Percentiles rank a stretch among this genome's conserved stretches.
These are phyloP conservation scores for Cebus imitator DNA, from an alignment of 2,113 vertebrate species.

Conservation along the genomic window DNA sequence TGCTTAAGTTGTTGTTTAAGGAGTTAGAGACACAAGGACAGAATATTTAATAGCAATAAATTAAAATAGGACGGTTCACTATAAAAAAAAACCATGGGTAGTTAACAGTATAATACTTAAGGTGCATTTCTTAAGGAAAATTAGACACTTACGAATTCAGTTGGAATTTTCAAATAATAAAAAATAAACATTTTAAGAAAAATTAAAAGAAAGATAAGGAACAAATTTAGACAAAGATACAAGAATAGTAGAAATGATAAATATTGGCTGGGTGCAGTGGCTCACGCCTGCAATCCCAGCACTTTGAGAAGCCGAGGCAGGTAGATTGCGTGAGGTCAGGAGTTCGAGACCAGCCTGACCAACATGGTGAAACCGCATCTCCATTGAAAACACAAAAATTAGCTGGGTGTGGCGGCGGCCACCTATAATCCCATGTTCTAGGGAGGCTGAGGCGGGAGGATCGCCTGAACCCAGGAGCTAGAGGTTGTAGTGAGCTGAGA, in stretches of 20 bases:
- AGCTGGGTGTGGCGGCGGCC: too few relatives aligned
- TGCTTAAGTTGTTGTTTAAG: background rate
- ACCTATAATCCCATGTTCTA: too few relatives aligned
- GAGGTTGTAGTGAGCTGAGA: too few relatives aligned
- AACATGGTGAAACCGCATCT: too few relatives aligned
- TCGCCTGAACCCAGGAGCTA: too few relatives aligned
- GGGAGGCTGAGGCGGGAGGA: too few relatives aligned
- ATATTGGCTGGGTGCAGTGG: background rate
- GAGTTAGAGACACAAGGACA: background rate
- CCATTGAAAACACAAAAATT: too few relatives aligned
- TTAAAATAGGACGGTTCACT: background rate
- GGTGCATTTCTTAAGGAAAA: background rate
- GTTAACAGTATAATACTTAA: background rate
- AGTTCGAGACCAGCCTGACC: too few relatives aligned
- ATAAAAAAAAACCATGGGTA: background rate
- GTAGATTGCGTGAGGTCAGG: too few relatives aligned
- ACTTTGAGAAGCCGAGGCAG: too few relatives aligned
- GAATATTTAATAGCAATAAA: background rate
- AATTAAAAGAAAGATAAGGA: background rate
- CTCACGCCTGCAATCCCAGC: too few relatives aligned
- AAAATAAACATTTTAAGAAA: background rate
- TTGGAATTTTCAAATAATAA: constrained; percentile 5
- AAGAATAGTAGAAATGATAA: background rate
- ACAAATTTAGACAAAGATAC: background rate
- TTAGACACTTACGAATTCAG: background rate